These are phyloP conservation scores for Etheostoma cragini DNA, from an alignment of 2,113 vertebrate genomes.

Conservation along the genomic window DNA sequence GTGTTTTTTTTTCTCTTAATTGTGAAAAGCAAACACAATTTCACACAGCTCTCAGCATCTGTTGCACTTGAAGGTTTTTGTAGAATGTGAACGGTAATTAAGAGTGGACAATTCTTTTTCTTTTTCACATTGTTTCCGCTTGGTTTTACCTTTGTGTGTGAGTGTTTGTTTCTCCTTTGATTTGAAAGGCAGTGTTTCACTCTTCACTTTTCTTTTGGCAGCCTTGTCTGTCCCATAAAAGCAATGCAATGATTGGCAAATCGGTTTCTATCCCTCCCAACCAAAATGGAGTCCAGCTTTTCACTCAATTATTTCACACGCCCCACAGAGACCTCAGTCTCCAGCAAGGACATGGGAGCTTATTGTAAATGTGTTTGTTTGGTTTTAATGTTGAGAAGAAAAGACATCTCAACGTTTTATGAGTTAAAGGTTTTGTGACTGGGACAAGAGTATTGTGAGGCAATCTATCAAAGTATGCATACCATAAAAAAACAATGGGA, in stretches of 20 bases:
- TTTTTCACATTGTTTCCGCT: background rate
- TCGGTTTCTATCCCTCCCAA: slow-evolving; percentile 55
- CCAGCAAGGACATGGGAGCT: slow-evolving; percentile 35
- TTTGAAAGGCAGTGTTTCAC: slow-evolving; percentile 26
- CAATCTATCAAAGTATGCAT: slow-evolving; percentile 37
- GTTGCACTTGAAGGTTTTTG: background rate
- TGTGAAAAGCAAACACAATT: slow-evolving; percentile 5
- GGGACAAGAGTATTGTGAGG: slow-evolving; percentile 15
- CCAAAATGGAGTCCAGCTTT: slow-evolving; percentile 58
- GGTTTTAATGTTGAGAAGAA: slow-evolving; percentile 37
- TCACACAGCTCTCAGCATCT: background rate
- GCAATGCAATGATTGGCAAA: slow-evolving; percentile 63
- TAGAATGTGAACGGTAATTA: background rate
- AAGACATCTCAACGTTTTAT: slow-evolving; percentile 34
- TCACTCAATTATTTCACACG: slow-evolving; percentile 70
- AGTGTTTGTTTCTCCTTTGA: slow-evolving; percentile 16
- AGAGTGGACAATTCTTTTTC: background rate
- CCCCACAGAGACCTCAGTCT: slow-evolving; percentile 53
- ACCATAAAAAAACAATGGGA: slow-evolving; percentile 35
- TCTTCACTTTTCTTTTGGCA: slow-evolving; percentile 47
- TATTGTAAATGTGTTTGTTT: slow-evolving; percentile 52
- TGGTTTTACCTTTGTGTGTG: slow-evolving; percentile 6
- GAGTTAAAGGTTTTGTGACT: slow-evolving; percentile 29
- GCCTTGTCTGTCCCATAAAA: slow-evolving; percentile 54
- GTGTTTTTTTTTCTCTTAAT: background rate